Base-by-base conservation (phyloP, 1,140 invertebrate genomes). In the Riptortus pedestris region DNA sequence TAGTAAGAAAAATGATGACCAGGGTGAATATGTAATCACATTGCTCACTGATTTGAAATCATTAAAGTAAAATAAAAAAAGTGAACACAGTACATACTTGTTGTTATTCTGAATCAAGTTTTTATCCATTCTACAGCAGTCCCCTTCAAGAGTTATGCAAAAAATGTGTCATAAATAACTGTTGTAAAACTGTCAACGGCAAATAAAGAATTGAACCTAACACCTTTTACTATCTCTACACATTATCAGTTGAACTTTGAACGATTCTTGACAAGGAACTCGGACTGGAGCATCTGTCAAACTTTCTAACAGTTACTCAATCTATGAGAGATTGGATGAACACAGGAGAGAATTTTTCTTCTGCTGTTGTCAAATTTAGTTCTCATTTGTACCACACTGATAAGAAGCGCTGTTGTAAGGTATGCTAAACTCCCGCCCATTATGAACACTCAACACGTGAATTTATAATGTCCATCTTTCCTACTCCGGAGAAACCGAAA, bases 241-340 rank as follows among this genome's bases (percentile, higher is more conserved):
- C n/a, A n/a, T 55, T 55, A 55, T 55, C 51, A 55, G 26, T 55
- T 55, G 51, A 55, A 55, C 51, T 55, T 55, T 55, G 51, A 24
- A 55, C 51, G 26, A 14, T 24, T 7, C 26, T 55, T 22, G 51
- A 55, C 51, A 55, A 20, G 24, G 26, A 55, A 24, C 51, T 24
- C 51, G 51, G 51, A 55, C 22, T 26, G 14, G 24, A 55, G 26
- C 51, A 55, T 55, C 24, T 55, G 24, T 55, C 51, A 38, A 55
- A 55, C 51, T 55, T 55, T 55, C 51, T 55, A 55, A 55, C 24
- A 24, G 51, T 55, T 55, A 55, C 51, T 55, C 51, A 55, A 55
- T 55, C 51, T 55, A 26, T 55, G 51, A 20, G 18, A 7, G 51
- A 24, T 24, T 22, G 16, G 18, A 55, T 14, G 26, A 55, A 18